Base-by-base conservation (phyloP, 1,140 invertebrate genomes). In the Drosophila tristis region DNA sequence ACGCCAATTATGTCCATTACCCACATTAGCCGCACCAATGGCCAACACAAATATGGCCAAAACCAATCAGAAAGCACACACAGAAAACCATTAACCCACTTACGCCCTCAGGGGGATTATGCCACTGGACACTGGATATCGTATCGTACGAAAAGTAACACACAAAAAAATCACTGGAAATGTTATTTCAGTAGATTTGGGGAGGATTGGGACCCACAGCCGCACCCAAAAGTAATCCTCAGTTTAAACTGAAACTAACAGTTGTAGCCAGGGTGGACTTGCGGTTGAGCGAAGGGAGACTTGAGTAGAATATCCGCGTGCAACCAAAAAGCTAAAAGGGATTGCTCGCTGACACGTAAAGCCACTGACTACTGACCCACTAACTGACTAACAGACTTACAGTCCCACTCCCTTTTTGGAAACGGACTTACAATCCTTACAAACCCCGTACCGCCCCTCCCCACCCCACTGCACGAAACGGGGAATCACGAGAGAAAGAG, bases 61-160 rank as follows among this genome's bases (percentile, higher is more conserved):
- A 72, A 61, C 67, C 70, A 80, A 80, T 80, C 76, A 74, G 67
- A 49, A 70, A 61, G 29, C 59, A 39, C 35, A 39, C 35, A 39
- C 35, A 39, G 35, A 49, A 79, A 80, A 54, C 77, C 78, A 80
- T 80, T 80, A 80, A 80, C 77, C 78, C 77, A 80, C 59, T 75
- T 80, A 59, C 23, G 29, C 39, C 53, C 49, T 35, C 58, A 43
- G 68, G 61, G 20, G 44, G 54, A 61, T 20, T 55, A 20, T 26
- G 9, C 9, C 15, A 39, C 35, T 39, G 35, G 35, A 13, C 35
- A 39, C 11, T 39, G 35, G 35, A 39, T 29, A 29, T 29, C 26
- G 26, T 29, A 5, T 16, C 13, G 23, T 31, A 45, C 8, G 15
- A 1, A 35, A 39, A 50, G 23, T 44, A 60, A 45, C 47, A 50